Base-by-base conservation (phyloP, 2,113 vertebrate genomes). In the Neopipo cinnamomea region DNA sequence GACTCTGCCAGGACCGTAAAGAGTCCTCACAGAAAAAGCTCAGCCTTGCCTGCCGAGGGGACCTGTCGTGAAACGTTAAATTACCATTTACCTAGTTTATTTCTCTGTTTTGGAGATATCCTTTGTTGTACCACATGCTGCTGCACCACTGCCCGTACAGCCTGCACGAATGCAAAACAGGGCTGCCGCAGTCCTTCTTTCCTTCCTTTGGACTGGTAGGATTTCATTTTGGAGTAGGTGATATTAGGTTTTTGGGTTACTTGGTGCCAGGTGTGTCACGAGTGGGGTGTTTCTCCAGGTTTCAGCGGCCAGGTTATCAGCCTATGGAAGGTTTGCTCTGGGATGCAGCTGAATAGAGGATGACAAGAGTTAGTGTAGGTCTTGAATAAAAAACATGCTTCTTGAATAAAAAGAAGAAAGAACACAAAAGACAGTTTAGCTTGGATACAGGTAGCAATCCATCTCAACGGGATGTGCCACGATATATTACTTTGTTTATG, bases 101-200 rank as follows among this genome's bases (percentile, higher is more conserved):
- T 80, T 61, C 21, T 15, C 5, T 52, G 17, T n/a, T 78, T 30
- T 21, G 31, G 33, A 56, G 33, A 66, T 16, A 6, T 11, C 21
- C 30, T 68, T 86, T 27, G 19, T 71, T 79, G 33, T 39, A 5
- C 20, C 12, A 3, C 12, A 2, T 1, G 5, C 41, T 80, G 47
- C 52, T 17, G 46, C 6, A 2, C 46, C 25, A 1, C 16, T 44
- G 46, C 58, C 58, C 2, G 2, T 11, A 9, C n/a, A 4, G 39
- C 15, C 12, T 14, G 12, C 31, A 4, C 5, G 22, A 35, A 16
- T 5, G 27, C 14, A 11, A 22, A 35, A 28, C 0, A 1, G 19
- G 12, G 9, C 17, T 42, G 39, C 31, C 0, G 1, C 4, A 1
- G 20, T 21, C 16, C 6, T 31, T 8, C 8, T 35, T 21, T 16